Evolutionary conservation across 2,113 vertebrate genomes (phyloP).

Genomic region (Cricetomys ansorgei): DNA sequence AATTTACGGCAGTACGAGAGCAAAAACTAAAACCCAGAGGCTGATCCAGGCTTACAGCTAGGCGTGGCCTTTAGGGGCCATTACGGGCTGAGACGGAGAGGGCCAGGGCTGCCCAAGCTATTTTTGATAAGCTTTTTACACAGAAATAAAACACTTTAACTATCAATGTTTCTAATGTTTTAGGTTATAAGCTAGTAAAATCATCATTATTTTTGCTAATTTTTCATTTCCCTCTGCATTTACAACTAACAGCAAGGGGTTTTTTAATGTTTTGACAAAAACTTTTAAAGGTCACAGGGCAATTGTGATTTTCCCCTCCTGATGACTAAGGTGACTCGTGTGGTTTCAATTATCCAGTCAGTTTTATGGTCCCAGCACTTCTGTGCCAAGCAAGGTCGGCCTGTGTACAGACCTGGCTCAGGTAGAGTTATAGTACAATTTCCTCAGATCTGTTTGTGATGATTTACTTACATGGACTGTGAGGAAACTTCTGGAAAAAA

Average conservation of each 20-base stretch:
- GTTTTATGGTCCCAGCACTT: neutral
- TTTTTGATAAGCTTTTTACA: neutral
- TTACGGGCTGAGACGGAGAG: neutral
- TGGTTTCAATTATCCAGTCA: neutral
- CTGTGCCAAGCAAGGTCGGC: neutral
- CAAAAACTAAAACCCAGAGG: neutral
- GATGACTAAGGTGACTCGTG: conserved; percentile 13
- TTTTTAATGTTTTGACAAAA: conserved; percentile 57
- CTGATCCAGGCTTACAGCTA: neutral
- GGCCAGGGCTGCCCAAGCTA: neutral
- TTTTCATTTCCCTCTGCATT: conserved; percentile 50
- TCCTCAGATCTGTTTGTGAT: neutral
- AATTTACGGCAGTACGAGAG: neutral
- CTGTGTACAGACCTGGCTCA: neutral
- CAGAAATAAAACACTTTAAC: conserved; percentile 18
- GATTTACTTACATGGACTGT: neutral
- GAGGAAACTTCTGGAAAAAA: conserved; percentile 28
- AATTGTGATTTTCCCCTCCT: neutral
- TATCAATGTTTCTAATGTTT: conserved; percentile 52
- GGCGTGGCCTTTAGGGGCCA: neutral
- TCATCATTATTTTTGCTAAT: conserved; percentile 54
- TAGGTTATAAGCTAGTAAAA: conserved; percentile 27
- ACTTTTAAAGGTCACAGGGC: conserved; percentile 40
- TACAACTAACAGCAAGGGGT: neutral
- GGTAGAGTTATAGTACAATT: conserved; percentile 5